Conservation (phyloP, 2,797 vertebrate species). For the Jordanella pulchra region DNA sequence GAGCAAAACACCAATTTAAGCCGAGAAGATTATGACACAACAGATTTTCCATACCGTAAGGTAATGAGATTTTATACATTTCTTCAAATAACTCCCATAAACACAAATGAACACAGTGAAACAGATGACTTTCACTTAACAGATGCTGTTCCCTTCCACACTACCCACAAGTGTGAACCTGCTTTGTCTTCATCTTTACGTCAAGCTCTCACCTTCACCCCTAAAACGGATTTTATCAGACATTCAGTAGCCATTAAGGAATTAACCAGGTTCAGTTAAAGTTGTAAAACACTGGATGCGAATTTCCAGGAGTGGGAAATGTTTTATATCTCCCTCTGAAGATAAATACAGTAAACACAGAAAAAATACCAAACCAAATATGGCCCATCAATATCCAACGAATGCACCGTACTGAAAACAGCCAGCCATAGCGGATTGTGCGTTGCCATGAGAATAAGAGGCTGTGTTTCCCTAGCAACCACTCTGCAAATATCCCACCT, state of each 20-base stretch:
- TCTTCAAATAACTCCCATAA: background rate
- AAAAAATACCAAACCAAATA: constrained; percentile 34
- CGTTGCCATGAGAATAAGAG: constrained; percentile 63
- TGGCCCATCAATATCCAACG: constrained; percentile 30
- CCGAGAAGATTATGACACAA: no score
- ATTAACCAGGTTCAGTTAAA: background rate
- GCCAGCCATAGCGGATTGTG: constrained; percentile 21
- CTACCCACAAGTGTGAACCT: background rate
- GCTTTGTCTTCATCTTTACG: no score
- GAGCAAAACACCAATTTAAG: no score
- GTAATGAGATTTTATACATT: background rate
- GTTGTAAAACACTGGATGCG: background rate
- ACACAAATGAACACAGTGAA: background rate
- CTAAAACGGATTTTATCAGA: background rate
- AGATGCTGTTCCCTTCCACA: background rate
- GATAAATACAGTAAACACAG: constrained; percentile 23
- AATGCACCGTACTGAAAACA: constrained; percentile 44
- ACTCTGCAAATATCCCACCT: constrained; percentile 56
- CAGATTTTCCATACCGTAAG: background rate
- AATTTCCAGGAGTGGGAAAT: background rate
- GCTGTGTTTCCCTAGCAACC: constrained; percentile 74
- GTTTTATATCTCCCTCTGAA: constrained; percentile 19
- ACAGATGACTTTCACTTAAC: background rate
- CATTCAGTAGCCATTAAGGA: background rate
- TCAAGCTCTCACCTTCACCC: no score